Conservation (phyloP, 1,140 invertebrate species). For the Drosophila asahinai region DNA sequence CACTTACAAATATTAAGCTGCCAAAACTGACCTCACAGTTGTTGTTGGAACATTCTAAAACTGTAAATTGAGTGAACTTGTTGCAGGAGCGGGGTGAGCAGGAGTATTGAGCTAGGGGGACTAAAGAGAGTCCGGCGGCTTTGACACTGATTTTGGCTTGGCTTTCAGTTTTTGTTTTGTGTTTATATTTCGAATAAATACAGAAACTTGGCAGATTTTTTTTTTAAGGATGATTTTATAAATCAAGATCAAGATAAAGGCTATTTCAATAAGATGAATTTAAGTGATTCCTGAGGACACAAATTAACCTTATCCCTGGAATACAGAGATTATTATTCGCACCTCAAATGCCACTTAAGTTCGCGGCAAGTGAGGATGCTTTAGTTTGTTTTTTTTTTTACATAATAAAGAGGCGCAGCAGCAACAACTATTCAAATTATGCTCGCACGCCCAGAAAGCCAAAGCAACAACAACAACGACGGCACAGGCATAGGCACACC, state of each 20-base stretch:
- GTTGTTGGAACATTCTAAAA: conserved; percentile 44
- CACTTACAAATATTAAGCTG: conserved; percentile 19
- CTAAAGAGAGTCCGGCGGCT: conserved; percentile 1
- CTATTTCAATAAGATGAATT: neutral
- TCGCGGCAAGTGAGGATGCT: neutral
- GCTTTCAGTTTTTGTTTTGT: neutral
- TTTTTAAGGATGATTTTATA: too few species aligned
- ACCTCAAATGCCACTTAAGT: conserved; percentile 4
- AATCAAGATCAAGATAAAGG: neutral
- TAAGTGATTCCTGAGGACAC: neutral
- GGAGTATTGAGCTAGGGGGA: conserved; percentile 1
- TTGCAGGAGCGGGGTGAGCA: conserved; percentile 1
- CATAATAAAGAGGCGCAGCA: conserved; percentile 26
- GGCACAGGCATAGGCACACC: conserved; percentile 11
- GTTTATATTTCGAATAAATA: neutral
- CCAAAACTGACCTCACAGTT: conserved; percentile 58
- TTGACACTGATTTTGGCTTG: conserved; percentile 20
- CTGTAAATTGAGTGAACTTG: conserved; percentile 50
- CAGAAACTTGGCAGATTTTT: neutral
- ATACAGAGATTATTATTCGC: neutral
- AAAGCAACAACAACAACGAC: conserved; percentile 7
- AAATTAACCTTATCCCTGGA: neutral
- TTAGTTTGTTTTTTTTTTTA: conserved; percentile 4
- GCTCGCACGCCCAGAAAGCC: conserved; percentile 13
- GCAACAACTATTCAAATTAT: conserved; percentile 48